Evolutionary conservation across 2,113 vertebrate genomes (phyloP).

Genomic region (Diadophis punctatus): DNA sequence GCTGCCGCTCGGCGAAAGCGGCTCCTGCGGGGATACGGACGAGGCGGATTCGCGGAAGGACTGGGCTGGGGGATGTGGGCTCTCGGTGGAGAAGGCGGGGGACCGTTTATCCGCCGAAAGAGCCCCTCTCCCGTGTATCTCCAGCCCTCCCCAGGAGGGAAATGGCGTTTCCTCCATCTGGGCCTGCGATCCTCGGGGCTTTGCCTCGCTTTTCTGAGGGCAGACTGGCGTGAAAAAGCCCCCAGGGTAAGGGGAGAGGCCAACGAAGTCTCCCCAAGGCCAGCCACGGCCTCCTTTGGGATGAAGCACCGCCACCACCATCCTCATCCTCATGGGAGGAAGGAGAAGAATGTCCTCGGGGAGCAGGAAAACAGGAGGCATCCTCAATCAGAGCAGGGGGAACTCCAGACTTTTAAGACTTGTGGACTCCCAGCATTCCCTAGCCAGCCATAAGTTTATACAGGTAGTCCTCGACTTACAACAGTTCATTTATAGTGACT

Average conservation of each 20-base stretch:
- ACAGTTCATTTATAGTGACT: background rate
- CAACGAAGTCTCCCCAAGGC: background rate
- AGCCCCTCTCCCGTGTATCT: background rate
- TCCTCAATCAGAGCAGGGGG: background rate
- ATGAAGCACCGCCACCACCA: background rate
- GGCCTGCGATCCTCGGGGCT: background rate
- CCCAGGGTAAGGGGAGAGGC: background rate
- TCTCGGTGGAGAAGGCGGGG: background rate
- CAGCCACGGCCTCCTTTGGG: background rate
- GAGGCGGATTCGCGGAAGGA: background rate
- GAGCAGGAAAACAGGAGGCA: background rate
- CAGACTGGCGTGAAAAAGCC: background rate
- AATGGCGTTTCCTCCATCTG: background rate
- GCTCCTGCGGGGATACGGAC: background rate
- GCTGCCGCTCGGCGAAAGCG: background rate
- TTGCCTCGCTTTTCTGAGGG: background rate
- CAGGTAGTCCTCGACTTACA: background rate
- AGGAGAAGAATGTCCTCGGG: background rate
- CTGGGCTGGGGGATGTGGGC: background rate
- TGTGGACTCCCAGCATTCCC: background rate
- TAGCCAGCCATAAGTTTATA: background rate
- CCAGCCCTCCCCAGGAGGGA: background rate
- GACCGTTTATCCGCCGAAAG: background rate
- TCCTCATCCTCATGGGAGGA: no score
- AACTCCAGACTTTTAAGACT: background rate